These are phyloP conservation scores for Nyleta sp. DNA, from an alignment of 2,888 invertebrate species.

Conservation along the genomic window DNA sequence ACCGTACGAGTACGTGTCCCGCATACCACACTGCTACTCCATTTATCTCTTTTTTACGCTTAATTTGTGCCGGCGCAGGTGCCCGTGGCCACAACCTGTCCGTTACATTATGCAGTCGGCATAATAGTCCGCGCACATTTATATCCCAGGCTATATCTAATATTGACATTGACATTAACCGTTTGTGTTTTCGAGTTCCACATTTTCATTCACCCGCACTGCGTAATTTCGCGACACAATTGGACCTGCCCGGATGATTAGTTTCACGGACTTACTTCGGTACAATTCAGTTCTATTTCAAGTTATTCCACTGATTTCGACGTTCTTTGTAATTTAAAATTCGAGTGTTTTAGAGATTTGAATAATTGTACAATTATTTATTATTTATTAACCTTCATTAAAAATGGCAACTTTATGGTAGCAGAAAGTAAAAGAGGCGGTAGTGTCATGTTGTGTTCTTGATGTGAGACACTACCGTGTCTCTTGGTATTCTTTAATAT, in stretches of 20 bases:
- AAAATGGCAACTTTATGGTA: too few species aligned
- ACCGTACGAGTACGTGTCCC: conserved; percentile 32
- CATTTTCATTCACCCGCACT: conserved; percentile 6
- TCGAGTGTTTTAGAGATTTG: too few species aligned
- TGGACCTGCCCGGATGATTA: conserved; percentile 3
- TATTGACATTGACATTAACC: conserved; percentile 48
- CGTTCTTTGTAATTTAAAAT: too few species aligned
- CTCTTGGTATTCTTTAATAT: too few species aligned
- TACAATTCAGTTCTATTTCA: too few species aligned
- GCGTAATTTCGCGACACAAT: conserved; percentile 10
- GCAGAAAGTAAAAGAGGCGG: too few species aligned
- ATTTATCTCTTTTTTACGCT: conserved; percentile 51
- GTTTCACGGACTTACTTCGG: too few species aligned
- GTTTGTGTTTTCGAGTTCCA: conserved; percentile 9
- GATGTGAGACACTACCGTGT: too few species aligned
- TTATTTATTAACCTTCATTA: too few species aligned
- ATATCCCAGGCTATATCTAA: conserved; percentile 30
- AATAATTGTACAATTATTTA: too few species aligned
- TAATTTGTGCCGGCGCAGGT: conserved; percentile 27
- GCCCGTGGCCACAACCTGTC: conserved; percentile 13
- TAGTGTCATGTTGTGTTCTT: too few species aligned
- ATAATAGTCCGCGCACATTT: conserved; percentile 35
- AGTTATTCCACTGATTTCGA: too few species aligned
- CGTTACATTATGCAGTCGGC: conserved; percentile 30
- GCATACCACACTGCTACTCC: conserved; percentile 30